Percentiles rank a stretch among this genome's conserved stretches.
Conservation (phyloP, 2,888 invertebrate species). For the Elmis aenea region DNA sequence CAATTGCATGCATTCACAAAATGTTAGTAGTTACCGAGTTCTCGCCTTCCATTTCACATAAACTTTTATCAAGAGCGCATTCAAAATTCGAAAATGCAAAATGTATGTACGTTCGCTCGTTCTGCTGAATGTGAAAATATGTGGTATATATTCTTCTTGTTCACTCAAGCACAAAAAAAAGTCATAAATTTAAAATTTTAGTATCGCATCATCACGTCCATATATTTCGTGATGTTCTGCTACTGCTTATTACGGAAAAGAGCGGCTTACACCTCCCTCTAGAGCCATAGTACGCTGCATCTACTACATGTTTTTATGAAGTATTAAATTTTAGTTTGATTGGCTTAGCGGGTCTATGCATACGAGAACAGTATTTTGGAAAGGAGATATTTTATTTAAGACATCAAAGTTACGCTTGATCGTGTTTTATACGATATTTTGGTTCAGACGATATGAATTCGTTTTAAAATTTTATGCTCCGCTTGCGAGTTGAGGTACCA, state of each 20-base stretch:
- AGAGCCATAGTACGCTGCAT: conserved; percentile 11
- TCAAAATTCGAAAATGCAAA: too few species aligned
- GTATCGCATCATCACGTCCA: conserved; percentile 21
- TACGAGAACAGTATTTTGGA: conserved; percentile 24
- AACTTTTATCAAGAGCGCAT: too few species aligned
- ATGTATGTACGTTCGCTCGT: conserved; percentile 11
- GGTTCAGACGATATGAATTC: conserved; percentile 14
- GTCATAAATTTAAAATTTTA: conserved; percentile 26
- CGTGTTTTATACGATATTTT: conserved; percentile 25
- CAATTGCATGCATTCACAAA: too few species aligned
- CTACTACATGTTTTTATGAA: conserved; percentile 27
- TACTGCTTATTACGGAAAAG: conserved; percentile 21
- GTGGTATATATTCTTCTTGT: conserved; percentile 13
- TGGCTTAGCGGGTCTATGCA: conserved; percentile 28
- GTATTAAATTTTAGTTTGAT: conserved; percentile 32
- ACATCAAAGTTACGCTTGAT: conserved; percentile 26
- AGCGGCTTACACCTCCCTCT: conserved; percentile 16
- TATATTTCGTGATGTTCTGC: conserved; percentile 20
- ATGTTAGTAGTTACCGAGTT: too few species aligned
- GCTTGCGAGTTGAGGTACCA: too few species aligned
- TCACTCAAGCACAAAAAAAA: conserved; percentile 21
- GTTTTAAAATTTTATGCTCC: conserved; percentile 16
- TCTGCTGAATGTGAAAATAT: conserved; percentile 18
- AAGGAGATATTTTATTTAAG: conserved; percentile 24
- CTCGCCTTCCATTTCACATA: too few species aligned